Evolutionary conservation across 2,113 vertebrate genomes (phyloP).

Genomic region (Albula goreensis): DNA sequence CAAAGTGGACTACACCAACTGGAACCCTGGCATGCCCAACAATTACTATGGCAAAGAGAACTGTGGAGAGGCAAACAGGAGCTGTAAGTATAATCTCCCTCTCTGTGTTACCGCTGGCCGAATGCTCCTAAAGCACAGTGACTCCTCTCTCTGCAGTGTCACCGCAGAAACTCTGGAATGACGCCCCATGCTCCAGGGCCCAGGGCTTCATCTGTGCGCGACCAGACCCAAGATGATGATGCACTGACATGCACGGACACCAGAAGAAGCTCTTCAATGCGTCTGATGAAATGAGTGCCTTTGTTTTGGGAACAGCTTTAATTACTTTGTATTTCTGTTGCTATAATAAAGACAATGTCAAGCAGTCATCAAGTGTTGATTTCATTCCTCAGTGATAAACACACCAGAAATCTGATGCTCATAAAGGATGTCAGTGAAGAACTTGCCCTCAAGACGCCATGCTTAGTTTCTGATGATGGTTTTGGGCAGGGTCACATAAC

Average conservation of each 20-base stretch:
- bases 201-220: not conserved
- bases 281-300: too few relatives aligned
- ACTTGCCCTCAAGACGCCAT: too few relatives aligned
- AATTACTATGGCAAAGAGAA: not conserved
- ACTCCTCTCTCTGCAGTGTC: not conserved
- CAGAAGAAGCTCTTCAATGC: not conserved
- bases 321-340: too few relatives aligned
- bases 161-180: not conserved
- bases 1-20: not conserved
- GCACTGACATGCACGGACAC: not conserved
- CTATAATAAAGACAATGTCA: too few relatives aligned
- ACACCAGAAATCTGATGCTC: too few relatives aligned
- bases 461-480: too few relatives aligned
- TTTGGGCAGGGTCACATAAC: too few relatives aligned
- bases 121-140: not conserved
- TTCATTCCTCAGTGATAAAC: too few relatives aligned
- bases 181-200: not conserved
- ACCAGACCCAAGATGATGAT: too few relatives aligned
- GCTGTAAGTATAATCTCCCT: not conserved
- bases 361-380: too few relatives aligned
- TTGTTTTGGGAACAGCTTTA: too few relatives aligned
- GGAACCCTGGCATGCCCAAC: not conserved
- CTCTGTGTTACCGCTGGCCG: not conserved
- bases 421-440: too few relatives aligned
- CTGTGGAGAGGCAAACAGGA: not conserved